Evolutionary conservation across 2,888 invertebrate genomes (phyloP), one percentile per base, ranked within the genome.

Genomic region (Dryobotodes eremita): DNA sequence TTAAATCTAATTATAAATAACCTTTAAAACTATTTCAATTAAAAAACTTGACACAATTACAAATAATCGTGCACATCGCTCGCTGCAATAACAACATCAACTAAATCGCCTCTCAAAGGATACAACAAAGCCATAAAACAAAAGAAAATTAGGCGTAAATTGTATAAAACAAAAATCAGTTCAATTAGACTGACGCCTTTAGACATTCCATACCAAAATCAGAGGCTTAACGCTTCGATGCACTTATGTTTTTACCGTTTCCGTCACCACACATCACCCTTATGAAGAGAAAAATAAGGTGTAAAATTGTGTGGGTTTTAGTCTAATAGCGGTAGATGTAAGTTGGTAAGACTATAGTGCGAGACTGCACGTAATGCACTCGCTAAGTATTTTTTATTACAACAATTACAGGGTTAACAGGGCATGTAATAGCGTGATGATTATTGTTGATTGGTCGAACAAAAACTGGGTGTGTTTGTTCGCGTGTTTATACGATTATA

Each of bases 371-470:
- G 89, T 86, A 85, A 66, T 75, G 88, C 91, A 91, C 91, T 90
- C 88, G 90, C 87, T 90, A 86, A 89, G 84, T 88, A 83, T 91
- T 93, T 94, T 95, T 95, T 94, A 92, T 92, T 89, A 84, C 82
- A 88, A 90, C 92, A 91, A 93, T 94, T 93, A 92, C 90, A 92
- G 92, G 93, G 94, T 94, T 94, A 94, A 93, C 92, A 90, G 92
- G 88, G 91, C 94, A 92, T 95, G 94, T 94, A 94, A 95, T 95
- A 88, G 89, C 86, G 88, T 86, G 82, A 80, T 82, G 86, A 86
- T 92, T 93, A 94, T 93, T 93, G 90, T 92, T 91, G 92, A 93
- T 93, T 94, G 92, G 92, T 87, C 78, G 82, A 77, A 91, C 89
- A 93, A 93, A 93, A 93, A 92, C 86, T 85, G 87, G 88, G 86